Evolutionary conservation across 2,113 vertebrate genomes (phyloP).

Genomic region (Pungitius pungitius): DNA sequence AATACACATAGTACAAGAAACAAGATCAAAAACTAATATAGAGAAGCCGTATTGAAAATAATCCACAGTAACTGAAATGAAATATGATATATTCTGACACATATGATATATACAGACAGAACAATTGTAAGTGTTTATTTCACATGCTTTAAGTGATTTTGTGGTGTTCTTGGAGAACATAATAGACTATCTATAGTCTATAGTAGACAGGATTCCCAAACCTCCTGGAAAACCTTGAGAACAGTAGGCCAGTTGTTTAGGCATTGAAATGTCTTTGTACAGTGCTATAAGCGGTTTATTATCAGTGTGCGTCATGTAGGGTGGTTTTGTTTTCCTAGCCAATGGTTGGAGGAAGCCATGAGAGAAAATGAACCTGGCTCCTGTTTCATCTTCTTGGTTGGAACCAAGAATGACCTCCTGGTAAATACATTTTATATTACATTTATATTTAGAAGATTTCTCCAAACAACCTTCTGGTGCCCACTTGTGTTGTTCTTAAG

Average conservation of each 20-base stretch:
- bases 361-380: conserved; percentile 86
- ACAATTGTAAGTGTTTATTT: too few relatives aligned
- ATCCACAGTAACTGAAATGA: too few relatives aligned
- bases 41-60: too few relatives aligned
- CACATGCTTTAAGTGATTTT: too few relatives aligned
- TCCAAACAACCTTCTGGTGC: not conserved
- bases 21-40: too few relatives aligned
- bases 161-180: too few relatives aligned
- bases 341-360: conserved; percentile 89
- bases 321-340: conserved; percentile 73
- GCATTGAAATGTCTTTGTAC: not conserved
- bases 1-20: too few relatives aligned
- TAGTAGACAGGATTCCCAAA: not conserved
- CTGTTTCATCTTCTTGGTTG: conserved; percentile 87
- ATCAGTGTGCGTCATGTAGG: not conserved
- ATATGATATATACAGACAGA: too few relatives aligned
- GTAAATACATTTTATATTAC: conserved; percentile 72
- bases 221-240: not conserved
- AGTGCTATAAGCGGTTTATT: not conserved
- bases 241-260: too few relatives aligned
- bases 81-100: too few relatives aligned
- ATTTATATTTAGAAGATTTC: not conserved
- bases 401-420: conserved; percentile 90
- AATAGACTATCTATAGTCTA: too few relatives aligned
- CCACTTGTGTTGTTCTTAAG: conserved; percentile 45